phyloP scores from a whole-genome alignment of 1,140 invertebrate species.

The Halyomorpha halys region DNA sequence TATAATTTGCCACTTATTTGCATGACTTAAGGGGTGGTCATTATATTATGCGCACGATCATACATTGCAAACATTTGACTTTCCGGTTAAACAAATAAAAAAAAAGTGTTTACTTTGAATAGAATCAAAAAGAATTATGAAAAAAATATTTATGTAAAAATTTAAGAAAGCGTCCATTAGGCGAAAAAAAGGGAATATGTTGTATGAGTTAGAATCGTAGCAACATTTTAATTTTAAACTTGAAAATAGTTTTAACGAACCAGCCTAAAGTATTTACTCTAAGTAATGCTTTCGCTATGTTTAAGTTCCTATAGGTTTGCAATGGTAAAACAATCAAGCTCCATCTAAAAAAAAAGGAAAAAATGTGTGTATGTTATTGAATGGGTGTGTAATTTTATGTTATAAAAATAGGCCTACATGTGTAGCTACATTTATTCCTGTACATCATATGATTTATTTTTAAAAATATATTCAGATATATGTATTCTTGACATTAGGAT shows the following conservation, averaged over 20 bases:
- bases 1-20: conserved; percentile 19
- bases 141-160: conserved; percentile 18
- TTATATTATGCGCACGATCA: conserved; percentile 19
- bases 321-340: conserved; percentile 27
- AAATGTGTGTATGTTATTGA: conserved; percentile 28
- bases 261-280: conserved; percentile 19
- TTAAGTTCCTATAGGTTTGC: conserved; percentile 29
- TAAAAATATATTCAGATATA: conserved; percentile 15
- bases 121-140: conserved; percentile 13
- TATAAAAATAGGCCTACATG: conserved; percentile 29
- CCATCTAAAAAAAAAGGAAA: conserved; percentile 18
- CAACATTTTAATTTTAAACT: conserved; percentile 17
- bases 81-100: conserved; percentile 13
- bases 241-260: conserved; percentile 10
- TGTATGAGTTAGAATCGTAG: conserved; percentile 18
- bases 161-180: conserved; percentile 18
- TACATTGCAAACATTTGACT: conserved; percentile 24
- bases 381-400: conserved; percentile 29
- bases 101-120: not conserved
- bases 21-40: conserved; percentile 22
- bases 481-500: conserved; percentile 15
- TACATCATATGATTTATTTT: conserved; percentile 18
- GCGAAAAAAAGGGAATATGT: conserved; percentile 13
- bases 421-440: conserved; percentile 24
- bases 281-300: conserved; percentile 24